Conservation (phyloP, 2,113 vertebrate species). For the Haemorhous mexicanus region DNA sequence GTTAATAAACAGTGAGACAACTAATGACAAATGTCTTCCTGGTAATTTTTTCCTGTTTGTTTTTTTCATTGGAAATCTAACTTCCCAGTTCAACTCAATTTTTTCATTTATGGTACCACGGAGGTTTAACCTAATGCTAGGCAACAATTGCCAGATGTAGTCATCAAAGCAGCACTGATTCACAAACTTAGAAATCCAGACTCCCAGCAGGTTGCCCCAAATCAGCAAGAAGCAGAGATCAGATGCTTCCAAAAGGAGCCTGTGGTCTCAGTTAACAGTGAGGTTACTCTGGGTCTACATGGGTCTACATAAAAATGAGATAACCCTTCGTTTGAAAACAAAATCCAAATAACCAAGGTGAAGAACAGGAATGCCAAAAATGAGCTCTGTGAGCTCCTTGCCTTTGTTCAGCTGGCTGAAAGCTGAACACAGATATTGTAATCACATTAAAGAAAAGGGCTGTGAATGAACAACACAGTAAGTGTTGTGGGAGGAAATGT, state of each 20-base stretch:
- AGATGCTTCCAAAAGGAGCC: neutral
- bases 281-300: constrained; percentile 64
- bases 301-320: constrained; percentile 11
- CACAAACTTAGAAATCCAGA: neutral
- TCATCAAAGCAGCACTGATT: neutral
- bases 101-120: neutral
- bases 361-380: neutral
- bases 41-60: neutral
- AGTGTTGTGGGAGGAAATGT: constrained; percentile 9
- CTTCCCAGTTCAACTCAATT: neutral
- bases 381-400: neutral
- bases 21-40: constrained; percentile 24
- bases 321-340: neutral
- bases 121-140: neutral
- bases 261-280: neutral
- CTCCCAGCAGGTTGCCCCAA: neutral
- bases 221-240: constrained; percentile 3
- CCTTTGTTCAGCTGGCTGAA: neutral
- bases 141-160: neutral
- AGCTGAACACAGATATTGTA: neutral
- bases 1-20: constrained; percentile 33
- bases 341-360: neutral
- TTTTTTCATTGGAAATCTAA: neutral
- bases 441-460: neutral
- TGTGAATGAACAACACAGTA: neutral